A percentile compares a stretch with the other conserved stretches of the same genome.
These are phyloP conservation scores for Pipistrellus kuhlii DNA, from an alignment of 2,797 vertebrate species.

Conservation along the genomic window DNA sequence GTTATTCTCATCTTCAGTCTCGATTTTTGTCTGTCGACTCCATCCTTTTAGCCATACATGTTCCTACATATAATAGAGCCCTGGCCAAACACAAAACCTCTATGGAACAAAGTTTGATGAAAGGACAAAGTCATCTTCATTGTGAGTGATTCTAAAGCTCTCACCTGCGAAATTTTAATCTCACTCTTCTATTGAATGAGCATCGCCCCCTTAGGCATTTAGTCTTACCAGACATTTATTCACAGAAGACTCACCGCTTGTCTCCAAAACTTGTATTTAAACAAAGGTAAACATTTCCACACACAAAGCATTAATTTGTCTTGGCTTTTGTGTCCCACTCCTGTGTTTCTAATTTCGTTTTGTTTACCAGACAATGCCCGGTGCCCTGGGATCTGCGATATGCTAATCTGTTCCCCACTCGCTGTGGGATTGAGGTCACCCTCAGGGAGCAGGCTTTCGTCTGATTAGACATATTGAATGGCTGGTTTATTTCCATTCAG, in stretches of 20 bases:
- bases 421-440: slow-evolving; percentile 54
- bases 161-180: slow-evolving; percentile 17
- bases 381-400: background rate
- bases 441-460: slow-evolving; percentile 60
- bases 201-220: background rate
- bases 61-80: background rate
- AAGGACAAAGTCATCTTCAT: background rate
- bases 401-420: slow-evolving; percentile 53
- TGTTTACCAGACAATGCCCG: slow-evolving; percentile 59
- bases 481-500: slow-evolving; percentile 68
- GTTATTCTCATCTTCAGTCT: background rate
- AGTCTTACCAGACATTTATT: background rate
- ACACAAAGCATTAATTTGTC: slow-evolving; percentile 53
- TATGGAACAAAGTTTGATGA: background rate
- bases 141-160: slow-evolving; percentile 1
- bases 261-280: slow-evolving; percentile 57
- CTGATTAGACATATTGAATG: slow-evolving; percentile 73
- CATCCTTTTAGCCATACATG: background rate
- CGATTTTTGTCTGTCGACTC: background rate
- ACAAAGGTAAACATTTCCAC: slow-evolving; percentile 50
- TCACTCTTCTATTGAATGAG: background rate
- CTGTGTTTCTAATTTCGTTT: slow-evolving; percentile 57
- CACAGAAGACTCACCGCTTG: slow-evolving; percentile 11
- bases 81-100: background rate
- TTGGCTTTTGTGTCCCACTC: slow-evolving; percentile 9